Evolutionary conservation across 1,140 invertebrate genomes (phyloP), one percentile per base, ranked within the genome.

Genomic region (Maniola jurtina): DNA sequence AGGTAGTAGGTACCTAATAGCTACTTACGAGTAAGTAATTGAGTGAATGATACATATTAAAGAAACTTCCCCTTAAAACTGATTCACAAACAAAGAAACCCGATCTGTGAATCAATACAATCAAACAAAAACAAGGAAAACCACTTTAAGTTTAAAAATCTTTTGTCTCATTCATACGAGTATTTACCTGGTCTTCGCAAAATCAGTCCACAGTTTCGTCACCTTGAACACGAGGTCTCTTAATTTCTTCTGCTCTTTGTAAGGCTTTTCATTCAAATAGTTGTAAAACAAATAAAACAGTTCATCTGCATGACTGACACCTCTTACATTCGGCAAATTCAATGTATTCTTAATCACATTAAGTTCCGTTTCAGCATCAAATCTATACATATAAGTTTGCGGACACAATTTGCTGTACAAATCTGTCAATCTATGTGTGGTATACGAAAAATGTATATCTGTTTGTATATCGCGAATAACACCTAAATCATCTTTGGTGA

Each of bases 171-270:
- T 16, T 52, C 7, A 55, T 54, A n/a, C n/a, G n/a, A n/a, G n/a
- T n/a, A 71, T 86, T 90, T 83, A 95, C 94, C 94, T 92, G 10
- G 85, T 90, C 76, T 90, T 92, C 0, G 94, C 94, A 74, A 96
- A 95, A 81, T 95, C 94, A 0, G 91, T 89, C 94, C 94, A 95
- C 10, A 95, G 63, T 14, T 81, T 89, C 0, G 94, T 93, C 70
- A 95, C 82, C 10, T 64, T 71, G 68, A 64, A 66, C 36, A 75
- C 71, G 61, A 80, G 73, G 13, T 76, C 71, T 61, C 88, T 80
- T 38, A 83, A 40, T 47, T 83, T 83, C 13, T 74, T 65, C 15
- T 77, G 67, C 10, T 78, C 76, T 61, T 83, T 73, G 40, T 88
- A 83, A 8, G 83, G 73, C 16, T 71, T 65, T 34, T 66, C 72